Base-by-base conservation (phyloP, 2,888 invertebrate species). In the Drosophila borealis region DNA sequence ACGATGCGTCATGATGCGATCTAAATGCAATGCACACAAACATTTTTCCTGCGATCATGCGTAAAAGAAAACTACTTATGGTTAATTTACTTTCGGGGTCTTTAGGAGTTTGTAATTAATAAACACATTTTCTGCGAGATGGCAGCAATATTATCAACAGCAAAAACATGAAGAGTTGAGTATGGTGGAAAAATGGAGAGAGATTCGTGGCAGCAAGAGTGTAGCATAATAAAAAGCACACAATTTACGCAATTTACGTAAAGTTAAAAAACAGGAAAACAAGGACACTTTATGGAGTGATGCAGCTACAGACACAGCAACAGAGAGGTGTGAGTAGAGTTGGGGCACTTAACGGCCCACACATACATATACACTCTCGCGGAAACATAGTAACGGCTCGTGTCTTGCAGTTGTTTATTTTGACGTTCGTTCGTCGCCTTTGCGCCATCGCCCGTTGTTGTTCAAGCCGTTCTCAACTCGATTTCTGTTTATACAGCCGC, bases 181-280 rank as follows among this genome's bases (percentile, higher is more conserved):
- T 36, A 33, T 36, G 29, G 65, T 37, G 46, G 8, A n/a, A 2
- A 19, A 21, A 21, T 8, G 49, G 13, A 4, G n/a, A 10, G 57
- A 48, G 36, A 19, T 39, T 64, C 63, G 59, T 63, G 66, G 55
- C 68, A 64, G 63, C 61, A 60, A 62, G 72, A 81, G 70, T 69
- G 65, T 72, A 70, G 70, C 70, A 68, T 78, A 78, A 78, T 83
- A 80, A 83, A 81, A 83, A 80, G 74, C 72, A 66, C 78, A 78
- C 80, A 83, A 83, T 82, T 82, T 80, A 77, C 82, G 71, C 77
- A 82, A 82, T 80, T 82, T 78, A 83, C 74, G 79, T 69, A 73
- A 79, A 69, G 80, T 70, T 74, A 78, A 74, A 83, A 78, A 78
- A 83, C 71, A 70, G 74, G 68, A 75, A 79, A 79, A 63, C 80